Evolutionary conservation across 2,888 invertebrate species (phyloP).

Genomic region (Drosophila lutescens): DNA sequence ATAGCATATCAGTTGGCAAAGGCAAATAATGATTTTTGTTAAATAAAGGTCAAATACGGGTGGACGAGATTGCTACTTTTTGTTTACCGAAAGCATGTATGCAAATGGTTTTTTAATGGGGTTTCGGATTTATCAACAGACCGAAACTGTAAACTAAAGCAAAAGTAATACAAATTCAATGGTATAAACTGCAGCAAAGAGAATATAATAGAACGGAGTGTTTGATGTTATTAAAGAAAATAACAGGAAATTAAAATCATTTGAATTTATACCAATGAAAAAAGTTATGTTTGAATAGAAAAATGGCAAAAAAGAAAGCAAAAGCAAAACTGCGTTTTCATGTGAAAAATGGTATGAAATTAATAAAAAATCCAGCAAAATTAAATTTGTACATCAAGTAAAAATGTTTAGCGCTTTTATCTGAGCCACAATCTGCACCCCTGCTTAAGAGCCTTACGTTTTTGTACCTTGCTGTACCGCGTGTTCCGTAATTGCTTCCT

Average conservation of each 20-base stretch:
- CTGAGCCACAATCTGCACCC: neutral
- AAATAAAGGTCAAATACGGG: constrained; percentile 7
- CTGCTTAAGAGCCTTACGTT: neutral
- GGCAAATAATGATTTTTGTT: constrained; percentile 7
- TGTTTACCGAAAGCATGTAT: constrained; percentile 3
- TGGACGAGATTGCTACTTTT: neutral
- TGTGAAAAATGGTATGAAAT: neutral
- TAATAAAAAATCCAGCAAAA: neutral
- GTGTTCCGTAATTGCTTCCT: constrained; percentile 67
- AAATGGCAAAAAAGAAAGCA: neutral
- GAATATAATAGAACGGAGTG: neutral
- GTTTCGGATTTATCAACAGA: constrained; percentile 8
- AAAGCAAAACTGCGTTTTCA: neutral
- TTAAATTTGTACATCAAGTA: too few species aligned
- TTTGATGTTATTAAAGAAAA: neutral
- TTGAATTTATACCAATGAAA: neutral
- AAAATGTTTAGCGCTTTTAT: constrained; percentile 5
- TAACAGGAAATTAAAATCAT: neutral
- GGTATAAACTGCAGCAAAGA: neutral
- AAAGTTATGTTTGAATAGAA: neutral
- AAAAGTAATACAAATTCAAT: neutral
- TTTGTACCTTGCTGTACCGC: constrained; percentile 29
- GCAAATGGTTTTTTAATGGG: constrained; percentile 7
- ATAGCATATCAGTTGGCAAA: constrained; percentile 8
- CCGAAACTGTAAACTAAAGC: constrained; percentile 4